These are phyloP conservation scores for Venusia cambrica DNA, from an alignment of 2,888 invertebrate genomes.

Conservation along the genomic window DNA sequence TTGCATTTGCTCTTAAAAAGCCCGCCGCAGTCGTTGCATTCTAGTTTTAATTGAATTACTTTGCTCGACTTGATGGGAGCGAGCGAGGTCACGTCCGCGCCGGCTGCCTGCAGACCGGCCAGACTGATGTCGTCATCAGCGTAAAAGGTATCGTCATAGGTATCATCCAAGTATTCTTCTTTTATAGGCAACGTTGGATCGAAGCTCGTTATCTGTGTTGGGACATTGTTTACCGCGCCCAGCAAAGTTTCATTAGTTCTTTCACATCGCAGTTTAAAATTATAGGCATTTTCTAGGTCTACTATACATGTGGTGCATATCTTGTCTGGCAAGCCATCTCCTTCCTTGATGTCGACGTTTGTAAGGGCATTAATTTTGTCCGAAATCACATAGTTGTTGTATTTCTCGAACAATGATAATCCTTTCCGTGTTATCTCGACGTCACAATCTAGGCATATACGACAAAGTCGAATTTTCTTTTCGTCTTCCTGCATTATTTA, in stretches of 20 bases:
- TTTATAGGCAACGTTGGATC: conserved; percentile 8
- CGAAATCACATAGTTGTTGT: conserved; percentile 44
- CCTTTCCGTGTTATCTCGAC: conserved; percentile 33
- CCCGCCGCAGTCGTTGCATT: conserved; percentile 49
- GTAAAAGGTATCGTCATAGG: conserved; percentile 4
- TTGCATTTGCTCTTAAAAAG: conserved; percentile 48
- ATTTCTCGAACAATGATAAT: conserved; percentile 51
- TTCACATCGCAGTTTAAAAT: conserved; percentile 58
- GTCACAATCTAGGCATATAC: conserved; percentile 50
- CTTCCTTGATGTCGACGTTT: conserved; percentile 46
- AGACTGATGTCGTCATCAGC: conserved; percentile 11
- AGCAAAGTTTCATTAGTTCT: conserved; percentile 44
- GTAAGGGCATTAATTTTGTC: conserved; percentile 53
- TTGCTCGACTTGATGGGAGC: too few species aligned
- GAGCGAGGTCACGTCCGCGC: conserved; percentile 2
- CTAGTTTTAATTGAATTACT: conserved; percentile 38
- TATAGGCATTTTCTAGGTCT: conserved; percentile 52
- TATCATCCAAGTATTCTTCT: conserved; percentile 4
- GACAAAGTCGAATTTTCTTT: too few species aligned
- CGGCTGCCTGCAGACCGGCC: conserved; percentile 7
- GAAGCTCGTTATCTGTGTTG: too few species aligned
- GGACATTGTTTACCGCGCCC: conserved; percentile 23
- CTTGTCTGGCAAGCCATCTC: conserved; percentile 52
- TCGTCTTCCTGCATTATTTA: too few species aligned
- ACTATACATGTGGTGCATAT: conserved; percentile 58